Evolutionary conservation across 2,113 vertebrate species (phyloP), one percentile per base, ranked within the genome.

Genomic region (Malurus elegans): DNA sequence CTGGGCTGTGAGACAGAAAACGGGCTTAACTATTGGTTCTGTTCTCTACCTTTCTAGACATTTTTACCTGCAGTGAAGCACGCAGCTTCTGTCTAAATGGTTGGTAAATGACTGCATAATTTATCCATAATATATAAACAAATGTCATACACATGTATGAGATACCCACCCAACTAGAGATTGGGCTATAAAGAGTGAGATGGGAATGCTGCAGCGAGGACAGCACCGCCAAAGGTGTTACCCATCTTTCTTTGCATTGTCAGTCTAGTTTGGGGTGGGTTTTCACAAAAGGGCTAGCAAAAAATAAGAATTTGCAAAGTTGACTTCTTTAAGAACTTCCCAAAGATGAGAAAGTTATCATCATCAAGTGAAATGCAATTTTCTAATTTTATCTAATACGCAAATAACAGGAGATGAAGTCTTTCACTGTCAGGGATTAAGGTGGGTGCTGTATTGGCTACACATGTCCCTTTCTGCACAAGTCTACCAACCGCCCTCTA

Each of bases 111-210:
- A 56, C 18, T 10, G 25, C n/a, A 65, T 47, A 8, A 34, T 20
- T 73, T 73, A 54, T 64, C 24, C 66, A 38, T 38, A 38, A 38
- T 38, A 38, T 38, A 61, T 14, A 47, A 8, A 25, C 3, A 17
- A 50, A 24, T 53, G 29, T 9, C 6, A 3, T 15, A 34, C 1
- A 1, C 13, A 15, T 2, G 3, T 12, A 36, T 1, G 17, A 42
- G 51, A 78, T 6, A 28, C 6, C 14, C 42, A 45, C 9, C 8
- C 48, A 72, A 17, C 34, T 5, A 25, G 8, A 89, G 38, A 25
- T 2, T 44, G 0, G 1, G 3, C 34, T 79, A 40, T 47, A 2
- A 28, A 31, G 31, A 50, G n/a, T 1, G 31, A 70, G 57, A 67
- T 19, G 42, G 50, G 36, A 82, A 85, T 25, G 28, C 45, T 56